phyloP scores from a whole-genome alignment of 1,140 invertebrate species.

The Drosophila takahashii region DNA sequence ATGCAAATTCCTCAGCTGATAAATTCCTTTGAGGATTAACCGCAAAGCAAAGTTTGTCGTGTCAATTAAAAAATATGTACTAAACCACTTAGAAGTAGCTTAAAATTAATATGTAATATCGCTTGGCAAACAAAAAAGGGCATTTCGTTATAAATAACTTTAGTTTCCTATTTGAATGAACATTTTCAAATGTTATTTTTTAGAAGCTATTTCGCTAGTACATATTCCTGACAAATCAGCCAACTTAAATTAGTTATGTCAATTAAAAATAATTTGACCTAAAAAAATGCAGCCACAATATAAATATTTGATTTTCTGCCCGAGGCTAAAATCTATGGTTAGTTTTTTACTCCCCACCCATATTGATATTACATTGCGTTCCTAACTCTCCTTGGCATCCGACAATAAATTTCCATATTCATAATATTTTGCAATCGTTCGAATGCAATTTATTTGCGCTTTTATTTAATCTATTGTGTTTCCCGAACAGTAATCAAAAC shows the following conservation, averaged over 20 bases:
- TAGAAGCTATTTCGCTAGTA: slow-evolving; percentile 17
- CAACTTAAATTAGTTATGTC: slow-evolving; percentile 9
- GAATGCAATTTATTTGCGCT: slow-evolving; percentile 44
- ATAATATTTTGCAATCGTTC: slow-evolving; percentile 27
- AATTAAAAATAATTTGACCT: neutral
- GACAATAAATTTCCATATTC: slow-evolving; percentile 3
- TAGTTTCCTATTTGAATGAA: no score
- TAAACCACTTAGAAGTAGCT: neutral
- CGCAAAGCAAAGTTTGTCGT: neutral
- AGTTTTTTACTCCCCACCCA: neutral
- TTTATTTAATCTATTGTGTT: slow-evolving; percentile 50
- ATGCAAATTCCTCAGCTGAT: slow-evolving; percentile 10
- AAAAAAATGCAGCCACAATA: neutral
- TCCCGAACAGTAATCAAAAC: slow-evolving; percentile 45
- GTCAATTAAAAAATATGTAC: slow-evolving; percentile 1
- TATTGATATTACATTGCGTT: neutral
- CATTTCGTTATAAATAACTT: neutral
- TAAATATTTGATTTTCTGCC: neutral
- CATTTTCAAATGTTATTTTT: neutral
- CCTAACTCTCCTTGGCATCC: neutral
- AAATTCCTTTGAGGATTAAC: slow-evolving; percentile 3
- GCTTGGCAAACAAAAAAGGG: neutral
- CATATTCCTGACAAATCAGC: neutral
- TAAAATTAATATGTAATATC: neutral
- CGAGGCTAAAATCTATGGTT: neutral